phyloP scores from a whole-genome alignment of 2,113 vertebrate species.

The Pimephales promelas region DNA sequence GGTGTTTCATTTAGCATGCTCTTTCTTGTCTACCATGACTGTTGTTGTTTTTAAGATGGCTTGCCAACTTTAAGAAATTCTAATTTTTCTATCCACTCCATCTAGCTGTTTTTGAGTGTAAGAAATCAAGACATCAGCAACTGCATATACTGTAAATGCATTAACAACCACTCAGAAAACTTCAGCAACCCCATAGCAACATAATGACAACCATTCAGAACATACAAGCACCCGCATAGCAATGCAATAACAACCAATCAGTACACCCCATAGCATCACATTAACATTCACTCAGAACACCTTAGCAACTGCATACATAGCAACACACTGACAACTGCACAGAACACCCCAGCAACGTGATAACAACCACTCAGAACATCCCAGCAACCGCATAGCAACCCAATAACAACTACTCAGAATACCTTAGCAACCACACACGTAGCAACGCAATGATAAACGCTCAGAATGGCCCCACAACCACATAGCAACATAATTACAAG shows the following conservation, averaged over 20 bases:
- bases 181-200: neutral
- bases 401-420: neutral
- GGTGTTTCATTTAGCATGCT: no score
- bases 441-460: neutral
- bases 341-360: neutral
- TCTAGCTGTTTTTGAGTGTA: neutral
- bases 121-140: neutral
- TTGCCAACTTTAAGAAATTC: neutral
- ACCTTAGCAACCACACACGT: neutral
- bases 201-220: neutral
- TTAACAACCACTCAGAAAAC: neutral
- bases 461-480: neutral
- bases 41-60: neutral
- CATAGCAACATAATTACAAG: neutral
- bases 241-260: neutral
- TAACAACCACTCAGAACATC: neutral
- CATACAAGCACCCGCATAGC: neutral
- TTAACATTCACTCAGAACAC: neutral
- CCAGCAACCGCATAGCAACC: neutral
- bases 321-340: neutral
- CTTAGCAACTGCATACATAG: neutral
- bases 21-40: neutral
- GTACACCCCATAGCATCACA: neutral
- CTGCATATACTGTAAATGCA: neutral
- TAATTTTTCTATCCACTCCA: neutral